Percentiles rank a stretch among this genome's conserved stretches.
These are phyloP conservation scores for Oxyura jamaicensis DNA, from an alignment of 2,113 vertebrate genomes.

Conservation along the genomic window DNA sequence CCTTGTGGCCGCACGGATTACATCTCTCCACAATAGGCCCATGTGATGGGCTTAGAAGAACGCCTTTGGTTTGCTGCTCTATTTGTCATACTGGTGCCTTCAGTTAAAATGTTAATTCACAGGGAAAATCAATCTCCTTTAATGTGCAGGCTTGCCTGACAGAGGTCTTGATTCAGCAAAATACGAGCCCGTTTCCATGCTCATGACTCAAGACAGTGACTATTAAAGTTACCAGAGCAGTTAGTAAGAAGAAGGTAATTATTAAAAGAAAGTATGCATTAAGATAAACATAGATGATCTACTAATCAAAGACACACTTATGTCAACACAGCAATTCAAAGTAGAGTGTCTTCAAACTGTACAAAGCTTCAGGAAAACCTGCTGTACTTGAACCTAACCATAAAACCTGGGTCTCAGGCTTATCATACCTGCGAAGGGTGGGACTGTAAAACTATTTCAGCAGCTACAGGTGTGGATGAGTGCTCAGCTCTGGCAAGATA, in stretches of 20 bases:
- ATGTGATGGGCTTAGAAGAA: not conserved
- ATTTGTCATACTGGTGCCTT: not conserved
- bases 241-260: not conserved
- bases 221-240: not conserved
- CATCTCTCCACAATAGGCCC: fast-evolving
- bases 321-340: not conserved
- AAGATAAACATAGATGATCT: slow-evolving; percentile 7
- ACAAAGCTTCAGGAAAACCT: not conserved
- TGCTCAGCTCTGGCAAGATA: not conserved
- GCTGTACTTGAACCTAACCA: not conserved
- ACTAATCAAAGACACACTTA: not conserved
- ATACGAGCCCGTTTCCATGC: not conserved
- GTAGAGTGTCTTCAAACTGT: not conserved
- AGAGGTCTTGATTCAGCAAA: slow-evolving; percentile 10
- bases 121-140: not conserved
- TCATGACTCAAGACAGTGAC: not conserved
- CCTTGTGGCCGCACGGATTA: not conserved
- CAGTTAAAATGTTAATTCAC: not conserved
- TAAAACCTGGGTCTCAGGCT: not conserved
- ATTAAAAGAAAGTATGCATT: slow-evolving; percentile 7
- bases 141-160: not conserved
- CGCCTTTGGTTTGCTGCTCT: not conserved
- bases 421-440: not conserved
- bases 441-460: slow-evolving; percentile 12
- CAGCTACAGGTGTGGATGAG: not conserved